Evolutionary conservation across 1,140 invertebrate species (phyloP), one percentile per base, ranked within the genome.

Genomic region (Lepidotrigona ventralis): DNA sequence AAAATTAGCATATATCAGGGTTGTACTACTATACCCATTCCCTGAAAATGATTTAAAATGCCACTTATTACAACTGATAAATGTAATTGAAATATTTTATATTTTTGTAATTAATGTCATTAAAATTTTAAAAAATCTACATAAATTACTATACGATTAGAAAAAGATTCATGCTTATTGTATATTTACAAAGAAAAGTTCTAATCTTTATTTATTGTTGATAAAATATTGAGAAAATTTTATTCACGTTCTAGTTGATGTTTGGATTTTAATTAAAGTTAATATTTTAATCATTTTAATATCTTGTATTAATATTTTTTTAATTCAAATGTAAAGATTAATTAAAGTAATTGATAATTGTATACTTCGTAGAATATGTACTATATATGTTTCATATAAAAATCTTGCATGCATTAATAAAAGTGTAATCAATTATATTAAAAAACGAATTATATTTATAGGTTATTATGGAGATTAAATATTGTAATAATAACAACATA

Each of bases 91-190:
- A 63, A 86, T 85, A 77, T 78, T 86, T 86, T 79, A 54, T 86
- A 86, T 81, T 86, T 84, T 87, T 87, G 72, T 87, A 87, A 74
- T 84, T 86, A 66, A 84, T 63, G 74, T 66, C 53, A 86, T 76
- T 39, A 66, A 78, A 72, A 84, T 86, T 74, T 79, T 33, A 63
- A 51, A 73, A 53, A 46, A 33, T 17, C 23, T 84, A 54, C 56
- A 15, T 76, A 68, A 80, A 63, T 79, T 69, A 29, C 56, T 29
- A 51, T 73, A 39, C 71, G 71, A 74, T 46, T 56, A 2, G n/a
- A 14, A 63, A 69, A 33, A 82, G 26, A 63, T n/a, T 56, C 54
- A n/a, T 17, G 21, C 56, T 63, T 15, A 79, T 79, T 64, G 29
- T 46, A 86, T 64, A 60, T 63, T 51, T 53, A 77, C 46, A 80